Evolutionary conservation across 2,113 vertebrate species (phyloP).

Genomic region (Sander lucioperca): DNA sequence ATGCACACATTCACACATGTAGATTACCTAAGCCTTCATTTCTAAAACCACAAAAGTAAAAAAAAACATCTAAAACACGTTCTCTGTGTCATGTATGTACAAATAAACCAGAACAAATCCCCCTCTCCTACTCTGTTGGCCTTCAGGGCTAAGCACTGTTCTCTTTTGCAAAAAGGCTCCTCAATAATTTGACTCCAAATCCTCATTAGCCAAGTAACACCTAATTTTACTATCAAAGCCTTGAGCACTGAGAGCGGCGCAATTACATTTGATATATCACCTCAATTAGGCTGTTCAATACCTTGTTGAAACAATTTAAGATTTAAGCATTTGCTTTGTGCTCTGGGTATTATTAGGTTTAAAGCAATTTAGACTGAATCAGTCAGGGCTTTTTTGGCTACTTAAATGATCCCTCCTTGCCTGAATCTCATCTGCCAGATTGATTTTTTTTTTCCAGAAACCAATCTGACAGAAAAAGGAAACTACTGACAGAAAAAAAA

Average conservation of each 20-base stretch:
- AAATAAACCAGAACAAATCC: slow-evolving; percentile 31
- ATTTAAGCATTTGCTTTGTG: slow-evolving; percentile 67
- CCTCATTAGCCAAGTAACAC: slow-evolving; percentile 67
- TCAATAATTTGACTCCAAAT: slow-evolving; percentile 50
- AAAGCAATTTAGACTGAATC: slow-evolving; percentile 64
- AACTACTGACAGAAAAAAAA: slow-evolving; percentile 35
- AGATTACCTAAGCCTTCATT: neutral
- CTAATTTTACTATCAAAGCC: slow-evolving; percentile 68
- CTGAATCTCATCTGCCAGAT: slow-evolving; percentile 60
- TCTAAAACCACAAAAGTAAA: slow-evolving; percentile 1
- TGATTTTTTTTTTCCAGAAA: slow-evolving; percentile 34
- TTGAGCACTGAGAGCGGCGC: slow-evolving; percentile 54
- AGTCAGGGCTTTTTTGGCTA: slow-evolving; percentile 38
- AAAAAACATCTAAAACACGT: slow-evolving; percentile 4
- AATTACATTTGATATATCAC: slow-evolving; percentile 74
- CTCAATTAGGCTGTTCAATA: slow-evolving; percentile 74
- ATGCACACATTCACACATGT: slow-evolving; percentile 28
- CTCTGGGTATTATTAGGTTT: slow-evolving; percentile 66
- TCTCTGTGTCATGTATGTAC: slow-evolving; percentile 5
- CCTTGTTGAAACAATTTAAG: slow-evolving; percentile 74
- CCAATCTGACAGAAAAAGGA: slow-evolving; percentile 20
- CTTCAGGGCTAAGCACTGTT: slow-evolving; percentile 33
- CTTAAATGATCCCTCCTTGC: slow-evolving; percentile 48
- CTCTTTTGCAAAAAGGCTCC: slow-evolving; percentile 11
- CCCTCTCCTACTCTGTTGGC: slow-evolving; percentile 8